phyloP scores from a whole-genome alignment of 2,113 vertebrate genomes.

The Paradoxurus hermaphroditus region DNA sequence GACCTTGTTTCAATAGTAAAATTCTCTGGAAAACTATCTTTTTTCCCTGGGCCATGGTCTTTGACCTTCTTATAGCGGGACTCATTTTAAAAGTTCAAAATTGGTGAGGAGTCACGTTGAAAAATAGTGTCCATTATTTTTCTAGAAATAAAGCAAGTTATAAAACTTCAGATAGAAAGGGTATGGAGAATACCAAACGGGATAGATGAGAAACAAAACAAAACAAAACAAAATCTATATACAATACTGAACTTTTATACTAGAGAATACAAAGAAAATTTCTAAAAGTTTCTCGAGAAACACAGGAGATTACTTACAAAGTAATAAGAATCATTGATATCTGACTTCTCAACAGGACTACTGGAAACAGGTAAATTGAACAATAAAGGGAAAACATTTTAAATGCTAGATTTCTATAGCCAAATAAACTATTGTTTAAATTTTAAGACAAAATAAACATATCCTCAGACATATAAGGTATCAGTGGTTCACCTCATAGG shows the following conservation, averaged over 20 bases:
- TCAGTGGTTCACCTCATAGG: not conserved
- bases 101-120: not conserved
- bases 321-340: not conserved
- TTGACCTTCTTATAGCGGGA: not conserved
- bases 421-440: not conserved
- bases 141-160: not conserved
- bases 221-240: not conserved
- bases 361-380: not conserved
- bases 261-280: not conserved
- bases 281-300: not conserved
- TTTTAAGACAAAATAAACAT: not conserved
- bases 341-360: not conserved
- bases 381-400: not conserved
- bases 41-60: not conserved
- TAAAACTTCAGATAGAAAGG: not conserved
- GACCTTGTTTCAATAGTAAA: not conserved
- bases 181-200: not conserved
- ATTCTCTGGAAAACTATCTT: not conserved
- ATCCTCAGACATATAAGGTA: not conserved
- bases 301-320: not conserved
- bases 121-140: not conserved
- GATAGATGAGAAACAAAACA: not conserved
- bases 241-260: not conserved
- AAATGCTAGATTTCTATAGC: not conserved
- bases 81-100: slow-evolving; percentile 12